phyloP scores from a whole-genome alignment of 1,140 invertebrate genomes.

The Megathymus violae region DNA sequence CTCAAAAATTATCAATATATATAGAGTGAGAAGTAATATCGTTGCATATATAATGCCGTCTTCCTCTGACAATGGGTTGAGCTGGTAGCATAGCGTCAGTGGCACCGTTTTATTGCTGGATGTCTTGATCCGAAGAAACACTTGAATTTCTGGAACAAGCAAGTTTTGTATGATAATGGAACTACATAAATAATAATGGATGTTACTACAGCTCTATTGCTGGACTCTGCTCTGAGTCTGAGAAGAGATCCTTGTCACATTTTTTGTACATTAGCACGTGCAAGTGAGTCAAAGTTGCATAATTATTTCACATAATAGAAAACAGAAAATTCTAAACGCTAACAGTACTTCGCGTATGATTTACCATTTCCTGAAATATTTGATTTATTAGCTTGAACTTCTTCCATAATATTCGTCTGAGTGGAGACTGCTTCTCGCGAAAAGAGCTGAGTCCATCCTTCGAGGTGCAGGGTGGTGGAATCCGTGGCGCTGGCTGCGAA shows the following conservation, averaged over 20 bases:
- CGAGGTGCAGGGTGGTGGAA: background rate
- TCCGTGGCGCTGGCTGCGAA: constrained; percentile 14
- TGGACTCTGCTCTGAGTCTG: too few relatives aligned
- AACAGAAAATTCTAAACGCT: too few relatives aligned
- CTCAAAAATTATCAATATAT: constrained; percentile 95
- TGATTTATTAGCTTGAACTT: background rate
- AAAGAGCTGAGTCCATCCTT: background rate
- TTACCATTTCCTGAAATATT: constrained; percentile 34
- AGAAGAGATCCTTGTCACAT: too few relatives aligned
- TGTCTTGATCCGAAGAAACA: constrained; percentile 53
- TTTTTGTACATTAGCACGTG: too few relatives aligned
- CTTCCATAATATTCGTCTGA: constrained; percentile 2
- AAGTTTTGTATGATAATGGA: too few relatives aligned
- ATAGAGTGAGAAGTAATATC: constrained; percentile 88
- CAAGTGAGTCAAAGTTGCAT: too few relatives aligned
- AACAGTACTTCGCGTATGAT: too few relatives aligned
- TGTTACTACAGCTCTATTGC: too few relatives aligned
- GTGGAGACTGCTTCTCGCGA: background rate
- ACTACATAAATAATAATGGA: too few relatives aligned
- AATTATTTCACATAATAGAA: too few relatives aligned
- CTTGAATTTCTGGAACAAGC: constrained; percentile 51
- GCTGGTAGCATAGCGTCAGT: constrained; percentile 86
- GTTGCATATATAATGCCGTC: constrained; percentile 91
- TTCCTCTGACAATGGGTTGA: constrained; percentile 86
- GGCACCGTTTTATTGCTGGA: constrained; percentile 83